Conservation (phyloP, 1,140 invertebrate species). For the Drosophila repletoides region DNA sequence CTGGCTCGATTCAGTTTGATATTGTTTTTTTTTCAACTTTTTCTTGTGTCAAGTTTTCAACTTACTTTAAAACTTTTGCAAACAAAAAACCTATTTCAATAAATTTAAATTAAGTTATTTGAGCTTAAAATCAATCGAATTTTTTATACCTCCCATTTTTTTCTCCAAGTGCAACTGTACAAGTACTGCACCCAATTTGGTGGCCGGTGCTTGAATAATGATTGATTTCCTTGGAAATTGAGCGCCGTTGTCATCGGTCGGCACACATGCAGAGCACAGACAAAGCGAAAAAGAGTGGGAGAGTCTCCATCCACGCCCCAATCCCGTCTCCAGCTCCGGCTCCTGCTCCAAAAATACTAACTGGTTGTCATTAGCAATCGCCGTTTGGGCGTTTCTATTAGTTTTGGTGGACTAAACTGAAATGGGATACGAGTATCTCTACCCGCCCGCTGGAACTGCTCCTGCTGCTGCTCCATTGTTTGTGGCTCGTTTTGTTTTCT, state of each 20-base stretch:
- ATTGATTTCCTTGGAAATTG: constrained; percentile 58
- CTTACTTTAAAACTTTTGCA: too few relatives aligned
- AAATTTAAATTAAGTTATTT: too few relatives aligned
- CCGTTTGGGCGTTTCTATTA: constrained; percentile 38
- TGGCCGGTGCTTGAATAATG: constrained; percentile 40
- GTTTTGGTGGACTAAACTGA: constrained; percentile 4
- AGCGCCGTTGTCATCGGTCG: constrained; percentile 37
- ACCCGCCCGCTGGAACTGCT: not conserved
- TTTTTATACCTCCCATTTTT: too few relatives aligned
- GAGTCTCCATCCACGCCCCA: not conserved
- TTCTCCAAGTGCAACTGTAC: too few relatives aligned
- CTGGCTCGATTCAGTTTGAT: too few relatives aligned
- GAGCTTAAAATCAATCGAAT: too few relatives aligned
- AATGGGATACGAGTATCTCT: constrained; percentile 16
- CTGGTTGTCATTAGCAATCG: constrained; percentile 64
- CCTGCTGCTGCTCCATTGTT: constrained; percentile 15
- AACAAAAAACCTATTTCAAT: too few relatives aligned
- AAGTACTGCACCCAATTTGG: constrained; percentile 8
- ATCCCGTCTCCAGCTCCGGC: not conserved
- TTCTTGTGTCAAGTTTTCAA: too few relatives aligned
- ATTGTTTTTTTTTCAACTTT: too few relatives aligned
- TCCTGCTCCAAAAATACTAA: not conserved
- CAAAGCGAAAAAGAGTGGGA: too few relatives aligned
- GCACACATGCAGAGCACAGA: constrained; percentile 8
- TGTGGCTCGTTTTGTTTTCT: constrained; percentile 20